Evolutionary conservation across 2,888 invertebrate genomes (phyloP).

Genomic region (Priocnemis perturbator): DNA sequence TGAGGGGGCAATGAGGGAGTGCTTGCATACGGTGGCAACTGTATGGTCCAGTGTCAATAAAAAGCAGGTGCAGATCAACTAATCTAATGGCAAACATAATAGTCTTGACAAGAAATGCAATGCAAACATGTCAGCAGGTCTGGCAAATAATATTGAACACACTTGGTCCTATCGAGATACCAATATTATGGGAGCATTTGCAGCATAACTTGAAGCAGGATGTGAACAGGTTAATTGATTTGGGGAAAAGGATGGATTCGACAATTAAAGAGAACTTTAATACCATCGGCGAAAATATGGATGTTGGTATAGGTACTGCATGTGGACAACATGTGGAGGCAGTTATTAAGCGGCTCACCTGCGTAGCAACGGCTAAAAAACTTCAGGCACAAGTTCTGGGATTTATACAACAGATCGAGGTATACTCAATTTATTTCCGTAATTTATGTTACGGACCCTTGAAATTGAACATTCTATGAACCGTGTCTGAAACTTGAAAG

Average conservation of each 20-base stretch:
- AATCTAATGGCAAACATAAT: not conserved
- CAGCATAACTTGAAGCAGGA: conserved; percentile 57
- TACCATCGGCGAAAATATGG: conserved; percentile 40
- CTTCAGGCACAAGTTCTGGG: conserved; percentile 54
- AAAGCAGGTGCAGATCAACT: conserved; percentile 56
- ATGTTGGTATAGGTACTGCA: conserved; percentile 58
- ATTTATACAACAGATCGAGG: conserved; percentile 65
- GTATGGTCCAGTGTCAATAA: conserved; percentile 61
- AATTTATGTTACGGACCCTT: not conserved
- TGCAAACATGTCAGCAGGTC: conserved; percentile 57
- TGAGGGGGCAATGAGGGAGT: conserved; percentile 55
- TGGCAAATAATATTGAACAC: conserved; percentile 57
- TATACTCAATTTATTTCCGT: conserved; percentile 26
- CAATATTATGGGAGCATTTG: conserved; percentile 63
- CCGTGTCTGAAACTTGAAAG: too few species aligned
- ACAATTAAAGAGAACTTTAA: not conserved
- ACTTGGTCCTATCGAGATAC: conserved; percentile 57
- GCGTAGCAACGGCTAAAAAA: conserved; percentile 44
- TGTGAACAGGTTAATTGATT: conserved; percentile 58
- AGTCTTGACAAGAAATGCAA: not conserved
- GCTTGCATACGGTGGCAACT: conserved; percentile 56
- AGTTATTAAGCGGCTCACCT: conserved; percentile 51
- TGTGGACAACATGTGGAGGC: conserved; percentile 60
- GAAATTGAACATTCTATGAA: not conserved
- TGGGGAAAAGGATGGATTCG: conserved; percentile 32